Evolutionary conservation across 2,888 invertebrate species (phyloP).

Genomic region (Malthinus flaveolus): DNA sequence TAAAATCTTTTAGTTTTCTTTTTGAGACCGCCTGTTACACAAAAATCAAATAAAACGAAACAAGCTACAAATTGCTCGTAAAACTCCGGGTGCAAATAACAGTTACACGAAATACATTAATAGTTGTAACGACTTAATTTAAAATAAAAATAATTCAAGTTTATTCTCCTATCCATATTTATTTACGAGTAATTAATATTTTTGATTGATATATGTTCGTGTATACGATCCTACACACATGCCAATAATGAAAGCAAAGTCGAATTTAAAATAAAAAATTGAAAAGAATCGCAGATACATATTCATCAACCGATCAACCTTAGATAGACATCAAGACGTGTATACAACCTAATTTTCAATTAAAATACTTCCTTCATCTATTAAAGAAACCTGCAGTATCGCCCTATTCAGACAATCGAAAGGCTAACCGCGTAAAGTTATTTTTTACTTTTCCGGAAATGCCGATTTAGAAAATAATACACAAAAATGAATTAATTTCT

Average conservation of each 20-base stretch:
- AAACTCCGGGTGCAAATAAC: too few species aligned
- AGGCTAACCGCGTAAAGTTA: slow-evolving; percentile 7
- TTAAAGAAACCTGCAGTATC: slow-evolving; percentile 6
- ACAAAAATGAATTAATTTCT: slow-evolving; percentile 6
- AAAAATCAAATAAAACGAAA: too few species aligned
- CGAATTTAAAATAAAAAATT: background rate
- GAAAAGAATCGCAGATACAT: background rate
- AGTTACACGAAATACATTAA: too few species aligned
- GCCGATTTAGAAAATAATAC: slow-evolving; percentile 3
- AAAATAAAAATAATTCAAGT: too few species aligned
- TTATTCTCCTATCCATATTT: too few species aligned
- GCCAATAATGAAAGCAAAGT: slow-evolving; percentile 5
- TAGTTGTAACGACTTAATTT: too few species aligned
- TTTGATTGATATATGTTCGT: too few species aligned
- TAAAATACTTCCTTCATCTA: slow-evolving; percentile 11
- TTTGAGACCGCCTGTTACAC: too few species aligned
- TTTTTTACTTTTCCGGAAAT: slow-evolving; percentile 19
- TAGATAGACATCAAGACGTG: background rate
- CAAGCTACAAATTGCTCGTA: too few species aligned
- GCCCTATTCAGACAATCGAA: slow-evolving; percentile 14
- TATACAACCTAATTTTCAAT: slow-evolving; percentile 10
- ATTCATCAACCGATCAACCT: slow-evolving; percentile 1
- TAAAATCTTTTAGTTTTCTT: too few species aligned
- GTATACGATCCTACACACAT: background rate
- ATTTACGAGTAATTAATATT: too few species aligned